phyloP scores from a whole-genome alignment of 2,888 invertebrate species.

The Scaptodrosophila latifasciaeformis region DNA sequence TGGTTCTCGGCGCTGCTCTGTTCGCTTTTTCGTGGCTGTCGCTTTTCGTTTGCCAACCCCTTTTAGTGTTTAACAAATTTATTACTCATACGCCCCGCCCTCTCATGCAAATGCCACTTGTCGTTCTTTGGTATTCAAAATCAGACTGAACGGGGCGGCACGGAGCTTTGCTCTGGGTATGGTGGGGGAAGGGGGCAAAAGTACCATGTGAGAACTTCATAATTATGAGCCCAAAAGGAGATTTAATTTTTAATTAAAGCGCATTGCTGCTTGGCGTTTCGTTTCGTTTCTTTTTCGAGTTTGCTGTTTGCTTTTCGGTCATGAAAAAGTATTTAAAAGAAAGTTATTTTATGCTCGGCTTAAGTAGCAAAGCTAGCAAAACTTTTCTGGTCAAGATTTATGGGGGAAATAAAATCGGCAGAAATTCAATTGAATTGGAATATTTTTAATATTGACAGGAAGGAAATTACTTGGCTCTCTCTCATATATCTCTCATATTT shows the following conservation, averaged over 20 bases:
- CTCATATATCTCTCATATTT: too few species aligned
- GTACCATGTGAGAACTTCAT: constrained; percentile 51
- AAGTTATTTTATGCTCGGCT: background rate
- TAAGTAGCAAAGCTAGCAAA: too few species aligned
- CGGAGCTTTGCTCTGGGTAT: background rate
- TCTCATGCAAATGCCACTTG: too few species aligned
- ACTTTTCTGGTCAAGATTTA: too few species aligned
- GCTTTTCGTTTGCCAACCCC: constrained; percentile 35
- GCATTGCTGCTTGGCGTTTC: constrained; percentile 35
- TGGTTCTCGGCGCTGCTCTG: constrained; percentile 12
- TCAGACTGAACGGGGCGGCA: constrained; percentile 23
- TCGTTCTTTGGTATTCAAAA: too few species aligned
- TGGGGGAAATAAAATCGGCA: too few species aligned
- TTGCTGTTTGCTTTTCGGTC: constrained; percentile 6
- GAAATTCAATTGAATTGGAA: too few species aligned
- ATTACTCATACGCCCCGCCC: constrained; percentile 49
- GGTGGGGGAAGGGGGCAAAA: background rate
- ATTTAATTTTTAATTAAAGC: constrained; percentile 60
- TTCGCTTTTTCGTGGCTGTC: constrained; percentile 11
- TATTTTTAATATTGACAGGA: too few species aligned
- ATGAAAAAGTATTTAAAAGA: background rate
- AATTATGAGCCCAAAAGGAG: constrained; percentile 51
- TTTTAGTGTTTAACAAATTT: constrained; percentile 35
- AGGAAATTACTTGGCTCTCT: too few species aligned
- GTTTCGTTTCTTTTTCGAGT: constrained; percentile 11